These are phyloP conservation scores for Phorcus lineatus DNA, from an alignment of 2,888 invertebrate genomes.

Conservation along the genomic window DNA sequence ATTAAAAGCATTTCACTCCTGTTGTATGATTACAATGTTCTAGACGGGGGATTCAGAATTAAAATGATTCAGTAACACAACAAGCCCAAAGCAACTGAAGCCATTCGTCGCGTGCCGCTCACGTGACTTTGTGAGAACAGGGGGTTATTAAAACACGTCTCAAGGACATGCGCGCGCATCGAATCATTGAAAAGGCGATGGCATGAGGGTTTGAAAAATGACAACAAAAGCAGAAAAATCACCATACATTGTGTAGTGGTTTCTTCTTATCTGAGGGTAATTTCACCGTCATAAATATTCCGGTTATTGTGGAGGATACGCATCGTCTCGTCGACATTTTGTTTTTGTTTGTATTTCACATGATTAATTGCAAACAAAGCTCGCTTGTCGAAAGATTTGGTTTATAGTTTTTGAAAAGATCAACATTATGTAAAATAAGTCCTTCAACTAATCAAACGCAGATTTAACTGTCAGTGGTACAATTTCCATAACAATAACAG, in stretches of 20 bases:
- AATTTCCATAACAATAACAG: too few species aligned
- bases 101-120: background rate
- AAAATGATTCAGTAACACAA: background rate
- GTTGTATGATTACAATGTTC: too few species aligned
- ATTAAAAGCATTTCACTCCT: too few species aligned
- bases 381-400: too few species aligned
- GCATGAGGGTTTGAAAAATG: slow-evolving; percentile 13
- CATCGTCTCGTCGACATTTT: background rate
- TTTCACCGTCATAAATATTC: background rate
- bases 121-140: slow-evolving; percentile 18
- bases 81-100: background rate
- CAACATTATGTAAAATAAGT: too few species aligned
- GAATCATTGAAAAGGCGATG: background rate
- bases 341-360: slow-evolving; percentile 5
- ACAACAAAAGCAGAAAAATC: slow-evolving; percentile 10
- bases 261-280: slow-evolving; percentile 10
- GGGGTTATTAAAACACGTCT: slow-evolving; percentile 23
- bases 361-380: background rate
- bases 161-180: slow-evolving; percentile 22
- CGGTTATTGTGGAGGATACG: background rate
- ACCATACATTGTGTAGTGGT: background rate
- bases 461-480: too few species aligned
- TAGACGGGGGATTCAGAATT: background rate
- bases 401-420: too few species aligned
- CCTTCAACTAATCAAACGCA: too few species aligned